Evolutionary conservation across 2,888 invertebrate genomes (phyloP), one percentile per base, ranked within the genome.

Genomic region (Mesochorus sp.): DNA sequence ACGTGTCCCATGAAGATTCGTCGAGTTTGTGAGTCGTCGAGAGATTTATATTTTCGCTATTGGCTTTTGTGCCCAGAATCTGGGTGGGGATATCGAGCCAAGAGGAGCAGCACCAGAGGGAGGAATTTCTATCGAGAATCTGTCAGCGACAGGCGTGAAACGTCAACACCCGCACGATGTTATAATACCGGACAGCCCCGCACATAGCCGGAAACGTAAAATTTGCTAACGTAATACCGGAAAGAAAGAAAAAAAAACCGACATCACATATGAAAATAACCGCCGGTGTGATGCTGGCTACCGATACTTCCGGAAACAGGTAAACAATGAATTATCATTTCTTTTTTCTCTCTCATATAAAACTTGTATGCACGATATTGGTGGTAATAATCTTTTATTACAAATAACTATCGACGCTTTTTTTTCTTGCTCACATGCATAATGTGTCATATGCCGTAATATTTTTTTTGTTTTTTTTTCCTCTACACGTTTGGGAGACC

Each of bases 321-420:
- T 6, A 2, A 47, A 31, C 14, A 4, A 67, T 6, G 8, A 17
- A 1, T 47, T 17, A 8, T 14, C 14, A n/a, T 28, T n/a, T 8
- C 3, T 37, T 34, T n/a, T 19, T 0, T 24, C 28, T 49, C 47
- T 10, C 64, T 53, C 71, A n/a, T n/a, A n/a, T n/a, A n/a, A n/a
- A n/a, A n/a, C 31, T 31, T 31, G 31, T 31, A 31, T 31, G 31
- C 31, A 6, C 31, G 31, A 31, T 31, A 4, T 31, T 31, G 42
- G 84, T 87, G 84, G 83, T 87, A 86, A 87, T 87, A 88, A 87
- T 87, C 77, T 84, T 88, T 88, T 88, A 87, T 88, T 88, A 88
- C 86, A 88, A 88, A 88, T 86, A 87, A 87, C 86, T 87, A 86
- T 87, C 84, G 85, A 87, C 86, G 86, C 84, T 83, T 85, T 86